Percentiles rank a stretch among this genome's conserved stretches.
Conservation (phyloP, 2,888 invertebrate genomes). For the Junonia oenone region DNA sequence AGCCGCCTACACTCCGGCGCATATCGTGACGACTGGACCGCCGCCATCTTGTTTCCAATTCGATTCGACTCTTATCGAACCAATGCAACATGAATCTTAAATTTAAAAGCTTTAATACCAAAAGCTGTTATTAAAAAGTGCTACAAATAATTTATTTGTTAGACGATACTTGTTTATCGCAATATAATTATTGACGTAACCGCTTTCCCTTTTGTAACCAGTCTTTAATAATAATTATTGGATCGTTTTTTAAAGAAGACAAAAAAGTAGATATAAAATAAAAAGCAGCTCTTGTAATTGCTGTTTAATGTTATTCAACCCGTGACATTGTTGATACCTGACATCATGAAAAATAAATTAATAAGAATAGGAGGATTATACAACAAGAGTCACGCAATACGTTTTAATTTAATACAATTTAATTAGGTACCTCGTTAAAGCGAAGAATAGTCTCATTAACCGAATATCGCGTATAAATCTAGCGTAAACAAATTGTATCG, state of each 20-base stretch:
- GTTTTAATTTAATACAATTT: constrained; percentile 9
- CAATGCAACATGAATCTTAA: constrained; percentile 15
- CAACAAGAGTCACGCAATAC: constrained; percentile 8
- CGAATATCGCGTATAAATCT: background rate
- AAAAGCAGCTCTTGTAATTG: constrained; percentile 36
- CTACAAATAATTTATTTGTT: background rate
- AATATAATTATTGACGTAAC: constrained; percentile 26
- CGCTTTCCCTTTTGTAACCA: constrained; percentile 51
- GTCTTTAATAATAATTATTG: constrained; percentile 43
- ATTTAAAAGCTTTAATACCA: too few relatives aligned
- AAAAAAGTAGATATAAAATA: constrained; percentile 50
- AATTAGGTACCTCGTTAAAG: background rate
- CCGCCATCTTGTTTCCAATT: constrained; percentile 47
- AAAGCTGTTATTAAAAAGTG: too few relatives aligned
- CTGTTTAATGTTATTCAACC: constrained; percentile 23
- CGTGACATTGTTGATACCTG: constrained; percentile 8
- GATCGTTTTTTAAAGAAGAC: constrained; percentile 28
- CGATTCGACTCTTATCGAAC: constrained; percentile 51
- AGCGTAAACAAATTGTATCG: constrained; percentile 3
- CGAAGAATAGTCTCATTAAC: constrained; percentile 8
- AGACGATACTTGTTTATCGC: background rate
- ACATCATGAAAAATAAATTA: background rate
- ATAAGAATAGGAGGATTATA: background rate
- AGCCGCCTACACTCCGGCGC: constrained; percentile 65
- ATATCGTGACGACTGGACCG: constrained; percentile 53